Evolutionary conservation across 2,797 vertebrate genomes (phyloP), one percentile per base, ranked within the genome.

Genomic region (Adrianichthys oophorus): DNA sequence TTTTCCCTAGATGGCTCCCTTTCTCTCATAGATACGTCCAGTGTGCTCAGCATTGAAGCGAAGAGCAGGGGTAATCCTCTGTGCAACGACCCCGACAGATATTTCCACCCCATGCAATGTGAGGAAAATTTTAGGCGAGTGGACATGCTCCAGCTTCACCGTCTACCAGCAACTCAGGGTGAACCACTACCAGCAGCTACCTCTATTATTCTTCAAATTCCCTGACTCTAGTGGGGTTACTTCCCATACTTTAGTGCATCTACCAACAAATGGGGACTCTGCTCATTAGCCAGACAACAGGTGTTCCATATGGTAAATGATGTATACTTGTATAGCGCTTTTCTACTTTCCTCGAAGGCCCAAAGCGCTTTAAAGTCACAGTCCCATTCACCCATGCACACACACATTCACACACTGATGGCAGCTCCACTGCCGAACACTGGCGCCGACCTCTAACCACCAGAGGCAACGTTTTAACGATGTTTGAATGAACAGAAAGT

Each of bases 131-230:
- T 85, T 83, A 88, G 59, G 50, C 43, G 37, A 63, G 42, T 70
- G 42, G 74, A 60, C 43, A 78, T 61, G 71, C 71, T 76, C 32
- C 32, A 4, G 58, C 62, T 60, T 49, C 52, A 73, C 48, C 63
- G 70, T 69, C 59, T 60, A 76, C 55, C 72, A 59, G 52, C 64
- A 75, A 69, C 75, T 87, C 76, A 79, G 85, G 76, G 72, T 72
- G 83, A 82, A 81, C 87, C 78, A 72, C 75, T 76, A 83, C 89
- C 83, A 84, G 86, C 83, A 77, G 81, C 74, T 87, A 78, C 66
- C 62, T 59, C 57, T 62, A 59, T 76, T 93, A 93, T 93, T 92
- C 91, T 90, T 84, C 23, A 92, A 91, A 93, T 91, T 85, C 48
- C 78, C 18, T 37, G 57, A 65, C 69, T 56, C 58, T 60, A 43